Base-by-base conservation (phyloP, 2,797 vertebrate species). In the Dryobates pubescens region DNA sequence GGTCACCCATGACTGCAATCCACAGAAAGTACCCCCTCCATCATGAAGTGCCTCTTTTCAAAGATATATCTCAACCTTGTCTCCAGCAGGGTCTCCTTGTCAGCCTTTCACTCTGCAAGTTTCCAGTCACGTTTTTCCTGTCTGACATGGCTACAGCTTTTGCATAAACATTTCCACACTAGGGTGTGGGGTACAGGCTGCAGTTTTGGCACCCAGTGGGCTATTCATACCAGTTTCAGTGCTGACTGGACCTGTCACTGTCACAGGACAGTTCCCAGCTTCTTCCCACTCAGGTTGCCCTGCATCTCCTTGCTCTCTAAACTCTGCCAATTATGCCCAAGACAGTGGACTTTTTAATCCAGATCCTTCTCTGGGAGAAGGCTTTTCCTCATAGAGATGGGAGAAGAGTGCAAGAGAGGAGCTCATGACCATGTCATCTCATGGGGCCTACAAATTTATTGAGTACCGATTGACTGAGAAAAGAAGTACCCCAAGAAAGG, bases 1-100 rank as follows among this genome's bases (percentile, higher is more conserved):
- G 30, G 27, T 65, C 2, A 2, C 12, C 10, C 4, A 23, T 38
- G 51, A 57, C 27, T 1, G 1, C 49, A 49, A 45, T 43, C 6
- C 34, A 27, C 67, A 45, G 54, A 76, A 76, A 29, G 20, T 67
- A 32, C 6, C 4, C 11, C 3, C 7, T 85, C 18, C 36, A 16
- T 26, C 1, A 0, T 7, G 67, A 29, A 83, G 22, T 53, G 8
- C 15, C 29, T 64, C 13, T 29, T 81, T 86, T 45, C 27, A 18
- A 54, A 30, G 15, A 3, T 57, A 2, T 14, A 9, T 67, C 58
- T 67, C 34, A 47, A 76, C 36, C 13, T 3, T 12, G 32, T 87
- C 47, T 32, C 45, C 47, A 68, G 16, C 5, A 57, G 30, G 19
- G 3, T 68, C 38, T 67, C 32, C 26, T 45, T 56, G 78, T 19